Evolutionary conservation across 1,140 invertebrate genomes (phyloP), one percentile per base, ranked within the genome.

Genomic region (Glossosoma conforme): DNA sequence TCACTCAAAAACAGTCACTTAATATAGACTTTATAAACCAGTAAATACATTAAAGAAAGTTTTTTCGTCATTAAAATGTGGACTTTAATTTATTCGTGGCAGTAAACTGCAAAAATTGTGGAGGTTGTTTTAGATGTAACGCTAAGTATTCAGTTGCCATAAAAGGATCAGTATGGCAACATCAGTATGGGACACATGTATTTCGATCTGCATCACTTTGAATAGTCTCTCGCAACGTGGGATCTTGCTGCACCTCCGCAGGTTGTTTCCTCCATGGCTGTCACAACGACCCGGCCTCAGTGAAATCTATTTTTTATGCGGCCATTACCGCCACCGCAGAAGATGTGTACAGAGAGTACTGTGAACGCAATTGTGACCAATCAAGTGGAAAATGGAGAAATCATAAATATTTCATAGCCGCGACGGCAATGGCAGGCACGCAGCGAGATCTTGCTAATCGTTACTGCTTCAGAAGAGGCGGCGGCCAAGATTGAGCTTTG

Each of bases 301-400:
- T 53, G 51, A 58, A 58, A 58, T 50, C 51, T 43, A 47, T 42
- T 52, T 50, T 44, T 45, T 47, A 45, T 37, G 37, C 30, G 20
- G 46, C 32, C 41, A 50, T 33, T 44, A 32, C 14, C 14, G 33
- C 28, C 42, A 54, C 56, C 56, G 56, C 56, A 52, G 54, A 45
- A 51, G 56, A 58, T 58, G 56, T 58, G 56, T 57, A 45, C 40
- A 57, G 50, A 14, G 18, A 24, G n/a, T 30, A 45, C 17, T 38
- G 41, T 25, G 37, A 48, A 51, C 55, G 56, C 56, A 54, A 58
- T 51, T 53, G 46, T 53, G 51, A 20, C 47, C 56, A 44, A 58
- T 58, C 56, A 48, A 50, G 38, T 50, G 56, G 50, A 53, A 53
- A 58, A 54, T 54, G 51, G 56, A 53, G 56, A 58, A 58, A 58